Base-by-base conservation (phyloP, 2,113 vertebrate genomes). In the Mormoops blainvillei region DNA sequence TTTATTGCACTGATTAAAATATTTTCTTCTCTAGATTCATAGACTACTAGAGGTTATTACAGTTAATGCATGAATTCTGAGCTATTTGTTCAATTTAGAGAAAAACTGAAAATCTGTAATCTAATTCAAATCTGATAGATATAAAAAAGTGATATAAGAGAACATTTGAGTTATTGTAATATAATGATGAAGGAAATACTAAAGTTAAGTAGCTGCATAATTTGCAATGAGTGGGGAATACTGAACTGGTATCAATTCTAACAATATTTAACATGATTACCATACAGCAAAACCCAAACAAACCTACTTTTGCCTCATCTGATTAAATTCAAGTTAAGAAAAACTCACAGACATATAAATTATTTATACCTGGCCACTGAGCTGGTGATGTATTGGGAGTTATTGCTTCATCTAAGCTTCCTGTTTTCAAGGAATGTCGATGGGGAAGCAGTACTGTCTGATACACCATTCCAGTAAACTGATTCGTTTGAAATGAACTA, bases 381-480 rank as follows among this genome's bases (percentile, higher is more conserved):
- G 99, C 98, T 96, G 99, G 99, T 76, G 98, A 98, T n/a, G 99
- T 99, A 98, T 99, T 99, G 38, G 99, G 99, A 96, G 99, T 99
- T 95, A 99, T 89, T 18, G 99, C 98, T 98, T 99, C 99, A 96
- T 99, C 99, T 97, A 99, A 98, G 97, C 99, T 99, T 97, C 98
- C n/a, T 78, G 98, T 97, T 98, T 98, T 98, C 87, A 98, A 84
- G 15, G 99, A 98, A 94, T 98, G 99, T 71, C 97, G 99, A 95
- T 99, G 99, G 87, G 99, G 99, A 97, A 99, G 98, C 92, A 99
- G 97, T 50, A 99, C 98, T 43, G 99, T 99, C 98, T 99, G 99
- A 98, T 99, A 99, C n/a, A 99, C 98, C 68, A 98, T 99, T 94
- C 99, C 99, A 65, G 99, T 99, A 97, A 99, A 99, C 50, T 99